These are phyloP conservation scores for Parus major DNA, from an alignment of 2,113 vertebrate genomes.

Conservation along the genomic window DNA sequence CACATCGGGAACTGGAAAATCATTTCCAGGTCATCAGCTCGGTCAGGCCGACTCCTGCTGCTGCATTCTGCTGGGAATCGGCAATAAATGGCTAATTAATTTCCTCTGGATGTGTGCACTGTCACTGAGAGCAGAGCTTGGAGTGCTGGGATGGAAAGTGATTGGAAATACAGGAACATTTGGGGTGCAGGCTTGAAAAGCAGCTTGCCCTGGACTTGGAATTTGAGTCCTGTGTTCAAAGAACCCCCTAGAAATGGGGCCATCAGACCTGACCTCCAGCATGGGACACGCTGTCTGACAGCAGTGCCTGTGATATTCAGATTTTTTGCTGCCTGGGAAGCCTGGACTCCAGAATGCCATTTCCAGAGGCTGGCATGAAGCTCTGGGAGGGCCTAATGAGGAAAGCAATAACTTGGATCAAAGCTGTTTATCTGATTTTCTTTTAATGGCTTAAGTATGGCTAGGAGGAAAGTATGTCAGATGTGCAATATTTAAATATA, in stretches of 20 bases:
- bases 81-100: neutral
- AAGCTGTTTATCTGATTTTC: slow-evolving; percentile 30
- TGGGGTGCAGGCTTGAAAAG: neutral
- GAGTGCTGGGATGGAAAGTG: neutral
- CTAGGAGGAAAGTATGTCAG: neutral
- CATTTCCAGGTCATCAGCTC: neutral
- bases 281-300: neutral
- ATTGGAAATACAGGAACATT: slow-evolving; percentile 3
- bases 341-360: neutral
- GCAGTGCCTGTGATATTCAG: neutral
- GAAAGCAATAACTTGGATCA: slow-evolving; percentile 26
- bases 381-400: neutral
- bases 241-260: neutral
- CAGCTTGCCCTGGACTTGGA: neutral
- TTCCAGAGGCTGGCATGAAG: slow-evolving; percentile 3
- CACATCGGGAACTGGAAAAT: neutral
- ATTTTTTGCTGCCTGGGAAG: neutral
- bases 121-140: neutral
- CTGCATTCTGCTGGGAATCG: neutral
- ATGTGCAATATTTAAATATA: neutral
- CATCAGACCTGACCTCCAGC: neutral
- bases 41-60: neutral
- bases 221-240: neutral
- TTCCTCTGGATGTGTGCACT: slow-evolving; percentile 6
- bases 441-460: neutral